Evolutionary conservation across 2,113 vertebrate genomes (phyloP), one percentile per base, ranked within the genome.

Genomic region (Myotis yumanensis): DNA sequence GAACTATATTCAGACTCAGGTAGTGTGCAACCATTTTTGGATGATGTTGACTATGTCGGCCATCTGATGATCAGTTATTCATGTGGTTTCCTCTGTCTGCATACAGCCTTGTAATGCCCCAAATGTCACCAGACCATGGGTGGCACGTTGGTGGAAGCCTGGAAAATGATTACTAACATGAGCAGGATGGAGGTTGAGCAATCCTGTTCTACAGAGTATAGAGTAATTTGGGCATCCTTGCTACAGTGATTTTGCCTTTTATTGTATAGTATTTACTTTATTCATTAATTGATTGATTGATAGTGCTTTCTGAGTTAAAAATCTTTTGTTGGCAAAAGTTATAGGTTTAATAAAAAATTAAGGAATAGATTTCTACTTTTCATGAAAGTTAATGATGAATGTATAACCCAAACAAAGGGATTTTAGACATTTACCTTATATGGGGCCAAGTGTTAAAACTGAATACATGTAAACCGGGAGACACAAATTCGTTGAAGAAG

Each of bases 221-320:
- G 59, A 88, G 35, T 12, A 77, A 57, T 51, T 32, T 85, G 68
- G 30, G 11, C 4, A 68, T n/a, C 4, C 10, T 76, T 37, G n/a
- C 7, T 43, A 81, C 1, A 37, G 46, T 75, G 72, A 89, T n/a
- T 77, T 82, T 94, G 64, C 22, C 57, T 64, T 87, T 88, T 75
- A 35, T 46, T n/a, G 16, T 43, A 37, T 8, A 32, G 14, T 43
- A 76, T 10, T 6, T 40, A 43, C 1, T n/a, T 37, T 37, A 79
- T 46, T 89, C 43, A 89, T 66, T 48, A 18, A 73, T 35, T 54
- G 51, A 46, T 35, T 54, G 51, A 46, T 77, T 77, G 40, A 23
- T 32, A 48, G 23, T 71, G 14, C n/a, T 48, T 94, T 77, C 40
- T 89, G n/a, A 64, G 30, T 94, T 89, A 48, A 86, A 94, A 35